These are phyloP conservation scores for Aspidoscelis tigris DNA, from an alignment of 2,113 vertebrate species.

Conservation along the genomic window DNA sequence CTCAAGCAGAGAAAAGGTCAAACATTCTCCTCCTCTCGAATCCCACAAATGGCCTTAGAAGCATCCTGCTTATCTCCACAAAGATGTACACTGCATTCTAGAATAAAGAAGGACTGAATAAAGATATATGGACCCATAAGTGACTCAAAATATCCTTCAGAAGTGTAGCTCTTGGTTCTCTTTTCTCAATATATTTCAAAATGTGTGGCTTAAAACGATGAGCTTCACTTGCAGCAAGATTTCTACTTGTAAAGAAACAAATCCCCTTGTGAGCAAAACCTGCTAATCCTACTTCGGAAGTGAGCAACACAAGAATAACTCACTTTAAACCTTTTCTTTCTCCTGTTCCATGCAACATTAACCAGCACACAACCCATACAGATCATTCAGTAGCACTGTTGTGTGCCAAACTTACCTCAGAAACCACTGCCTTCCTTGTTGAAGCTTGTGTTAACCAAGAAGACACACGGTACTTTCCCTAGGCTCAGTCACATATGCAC, in stretches of 20 bases:
- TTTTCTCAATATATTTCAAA: background rate
- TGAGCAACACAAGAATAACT: background rate
- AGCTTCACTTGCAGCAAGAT: background rate
- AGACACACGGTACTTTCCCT: too few relatives aligned
- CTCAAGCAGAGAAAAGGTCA: too few relatives aligned
- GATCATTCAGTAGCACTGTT: background rate
- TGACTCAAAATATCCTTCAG: too few relatives aligned
- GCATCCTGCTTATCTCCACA: too few relatives aligned
- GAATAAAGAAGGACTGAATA: background rate
- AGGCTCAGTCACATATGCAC: too few relatives aligned
- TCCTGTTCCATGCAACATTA: background rate
- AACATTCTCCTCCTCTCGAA: too few relatives aligned
- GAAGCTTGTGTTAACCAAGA: background rate
- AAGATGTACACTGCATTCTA: background rate
- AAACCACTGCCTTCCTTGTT: background rate
- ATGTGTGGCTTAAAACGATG: background rate
- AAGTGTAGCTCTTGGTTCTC: background rate
- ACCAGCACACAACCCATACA: background rate
- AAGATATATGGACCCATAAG: background rate
- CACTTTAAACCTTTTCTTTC: background rate
- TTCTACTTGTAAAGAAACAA: background rate
- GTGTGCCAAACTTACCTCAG: background rate
- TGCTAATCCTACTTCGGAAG: too few relatives aligned
- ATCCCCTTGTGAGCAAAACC: too few relatives aligned
- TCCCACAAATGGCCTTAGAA: too few relatives aligned